Evolutionary conservation across 2,113 vertebrate species (phyloP), one percentile per base, ranked within the genome.

Genomic region (Neopipo cinnamomea): DNA sequence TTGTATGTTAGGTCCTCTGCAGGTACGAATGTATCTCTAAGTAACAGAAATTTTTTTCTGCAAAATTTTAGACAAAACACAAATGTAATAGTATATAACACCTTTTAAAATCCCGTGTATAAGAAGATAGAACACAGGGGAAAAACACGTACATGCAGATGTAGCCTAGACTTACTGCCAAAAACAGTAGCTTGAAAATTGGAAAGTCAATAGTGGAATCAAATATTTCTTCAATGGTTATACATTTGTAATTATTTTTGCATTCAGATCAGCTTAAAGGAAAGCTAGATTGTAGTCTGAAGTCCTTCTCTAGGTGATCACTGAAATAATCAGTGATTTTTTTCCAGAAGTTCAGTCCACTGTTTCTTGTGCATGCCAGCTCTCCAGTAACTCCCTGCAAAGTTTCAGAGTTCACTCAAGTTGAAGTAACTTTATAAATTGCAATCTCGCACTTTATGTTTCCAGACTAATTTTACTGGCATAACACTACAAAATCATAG

Each of bases 381-480:
- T 89, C 39, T 89, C 33, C 33, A 53, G 33, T 76, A 82, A 88
- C 37, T 90, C 74, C 46, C 52, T 25, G 21, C 27, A 95, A 55
- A 95, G 62, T 70, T 91, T 93, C 37, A 85, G 78, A 90, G 71
- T 63, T 94, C 78, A 67, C 9, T 21, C 50, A 16, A 82, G 71
- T 82, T 88, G 66, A 93, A 88, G 27, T 74, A 75, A 77, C 78
- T 80, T 96, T 47, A 67, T 74, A 88, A 79, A 89, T 55, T 88
- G n/a, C 35, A 85, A 11, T 78, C 52, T 93, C 68, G 50, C 42
- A 76, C 33, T 86, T 93, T 37, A 9, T 74, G 59, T 44, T 93
- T 96, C 52, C 59, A 76, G 72, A 63, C 56, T 67, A 22, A 74
- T 83, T 84, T 90, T 83, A 53, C 72, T 76, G 42, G 27, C 59